phyloP scores from a whole-genome alignment of 2,797 vertebrate genomes.

The Chaenodraco wilsoni region DNA sequence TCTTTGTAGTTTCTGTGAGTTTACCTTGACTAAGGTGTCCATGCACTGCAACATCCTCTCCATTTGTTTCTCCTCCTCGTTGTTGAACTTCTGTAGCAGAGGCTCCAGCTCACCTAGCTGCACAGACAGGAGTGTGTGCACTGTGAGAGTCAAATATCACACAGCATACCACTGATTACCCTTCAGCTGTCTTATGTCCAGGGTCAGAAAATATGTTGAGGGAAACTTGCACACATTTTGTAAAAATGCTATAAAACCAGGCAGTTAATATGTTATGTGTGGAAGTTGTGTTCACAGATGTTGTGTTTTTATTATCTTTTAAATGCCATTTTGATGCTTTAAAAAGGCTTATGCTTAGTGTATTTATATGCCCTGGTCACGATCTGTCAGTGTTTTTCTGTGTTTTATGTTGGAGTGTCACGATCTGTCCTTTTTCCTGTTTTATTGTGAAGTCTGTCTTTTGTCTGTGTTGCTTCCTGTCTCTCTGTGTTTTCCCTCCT shows the following conservation, averaged over 20 bases:
- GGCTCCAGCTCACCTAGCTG: conserved; percentile 90
- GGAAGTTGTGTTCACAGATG: too few species aligned
- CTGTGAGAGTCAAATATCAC: conserved; percentile 13
- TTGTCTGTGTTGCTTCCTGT: too few species aligned
- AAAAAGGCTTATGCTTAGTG: too few species aligned
- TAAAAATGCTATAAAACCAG: neutral
- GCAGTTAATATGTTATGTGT: neutral
- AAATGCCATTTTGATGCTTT: too few species aligned
- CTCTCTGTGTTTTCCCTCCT: too few species aligned
- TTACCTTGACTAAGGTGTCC: conserved; percentile 88
- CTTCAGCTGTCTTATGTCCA: conserved; percentile 9
- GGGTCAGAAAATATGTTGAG: conserved; percentile 1
- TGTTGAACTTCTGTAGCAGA: conserved; percentile 84
- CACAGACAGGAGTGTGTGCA: conserved; percentile 25
- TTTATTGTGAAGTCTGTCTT: too few species aligned
- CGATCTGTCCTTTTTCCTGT: too few species aligned
- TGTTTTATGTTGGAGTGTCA: too few species aligned
- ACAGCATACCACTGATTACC: conserved; percentile 22
- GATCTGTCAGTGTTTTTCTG: too few species aligned
- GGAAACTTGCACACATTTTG: neutral
- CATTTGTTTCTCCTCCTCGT: conserved; percentile 92
- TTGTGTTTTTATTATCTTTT: too few species aligned
- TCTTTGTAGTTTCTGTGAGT: neutral
- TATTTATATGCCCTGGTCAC: too few species aligned
- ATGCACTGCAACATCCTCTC: conserved; percentile 90